phyloP scores from a whole-genome alignment of 2,113 vertebrate species.

The Scatophagus argus region DNA sequence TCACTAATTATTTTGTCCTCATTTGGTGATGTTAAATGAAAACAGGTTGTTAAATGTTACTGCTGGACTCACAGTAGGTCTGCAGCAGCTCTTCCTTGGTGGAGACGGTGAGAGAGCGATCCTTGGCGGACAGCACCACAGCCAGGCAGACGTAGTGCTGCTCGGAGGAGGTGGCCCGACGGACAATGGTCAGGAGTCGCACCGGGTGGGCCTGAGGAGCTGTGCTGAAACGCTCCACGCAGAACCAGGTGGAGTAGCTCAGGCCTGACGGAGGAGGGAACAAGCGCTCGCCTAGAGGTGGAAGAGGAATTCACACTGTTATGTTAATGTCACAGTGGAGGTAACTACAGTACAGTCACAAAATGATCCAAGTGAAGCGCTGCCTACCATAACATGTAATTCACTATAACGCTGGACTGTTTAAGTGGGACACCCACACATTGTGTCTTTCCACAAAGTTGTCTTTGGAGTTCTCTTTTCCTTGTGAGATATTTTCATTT shows the following conservation, averaged over 20 bases:
- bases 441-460: neutral
- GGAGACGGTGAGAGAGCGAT: slow-evolving; percentile 94
- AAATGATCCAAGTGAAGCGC: neutral
- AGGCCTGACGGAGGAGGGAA: slow-evolving; percentile 97
- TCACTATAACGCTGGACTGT: neutral
- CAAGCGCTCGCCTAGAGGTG: slow-evolving; percentile 90
- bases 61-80: slow-evolving; percentile 85
- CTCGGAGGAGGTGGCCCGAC: slow-evolving; percentile 94
- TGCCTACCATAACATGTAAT: neutral
- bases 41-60: neutral
- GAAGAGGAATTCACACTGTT: neutral
- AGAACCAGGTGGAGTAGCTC: slow-evolving; percentile 97
- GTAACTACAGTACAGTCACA: neutral
- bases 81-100: slow-evolving; percentile 98
- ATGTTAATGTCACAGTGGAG: neutral
- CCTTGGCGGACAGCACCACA: slow-evolving; percentile 92
- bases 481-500: neutral
- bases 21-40: no score
- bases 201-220: slow-evolving; percentile 91
- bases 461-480: neutral
- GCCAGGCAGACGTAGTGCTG: slow-evolving; percentile 97
- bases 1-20: no score
- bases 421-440: neutral
- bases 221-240: slow-evolving; percentile 92
- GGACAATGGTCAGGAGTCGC: slow-evolving; percentile 92